Evolutionary conservation across 2,888 invertebrate genomes (phyloP), one percentile per base, ranked within the genome.

Genomic region (Hirtodrosophila trivittata): DNA sequence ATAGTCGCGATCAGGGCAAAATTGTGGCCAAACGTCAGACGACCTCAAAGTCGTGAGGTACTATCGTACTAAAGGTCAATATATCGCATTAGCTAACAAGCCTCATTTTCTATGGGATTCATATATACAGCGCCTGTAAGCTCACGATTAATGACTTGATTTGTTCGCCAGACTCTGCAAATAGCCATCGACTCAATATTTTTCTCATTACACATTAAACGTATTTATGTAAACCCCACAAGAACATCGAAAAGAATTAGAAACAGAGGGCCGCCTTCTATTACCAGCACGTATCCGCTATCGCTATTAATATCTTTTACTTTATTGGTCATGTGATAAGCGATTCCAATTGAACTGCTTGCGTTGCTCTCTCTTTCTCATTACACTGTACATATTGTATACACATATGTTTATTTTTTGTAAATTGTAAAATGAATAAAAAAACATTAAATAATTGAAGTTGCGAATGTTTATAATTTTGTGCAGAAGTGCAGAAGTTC

Each of bases 1-100:
- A 94, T 90, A 93, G 93, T 91, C 92, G 92, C 89, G 93, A 93
- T 90, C 80, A 88, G 37, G 83, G 68, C 30, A 90, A 90, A 78
- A 75, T 84, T 46, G 78, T 91, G 71, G 87, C 86, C 58, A 90
- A 91, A 74, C 89, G 91, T 16, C 76, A 77, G 58, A 65, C 83
- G 38, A 68, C 67, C 21, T 54, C 59, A 80, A 88, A 81, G 65
- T 63, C 66, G 72, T 81, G 73, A 69, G 67, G 59, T 70, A n/a
- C 54, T 46, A 14, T 42, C 12, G 10, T 13, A 7, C 0, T 12
- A 26, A 16, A n/a, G n/a, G n/a, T n/a, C n/a, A 2, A 26, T 25
- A 25, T 25, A 25, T 25, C 25, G 25, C 3, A n/a, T 7, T 6
- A 8, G 12, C 5, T 7, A n/a, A 4, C 0, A 25, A 6, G 12